Evolutionary conservation across 2,113 vertebrate genomes (phyloP), one percentile per base, ranked within the genome.

Genomic region (Salvelinus fontinalis): DNA sequence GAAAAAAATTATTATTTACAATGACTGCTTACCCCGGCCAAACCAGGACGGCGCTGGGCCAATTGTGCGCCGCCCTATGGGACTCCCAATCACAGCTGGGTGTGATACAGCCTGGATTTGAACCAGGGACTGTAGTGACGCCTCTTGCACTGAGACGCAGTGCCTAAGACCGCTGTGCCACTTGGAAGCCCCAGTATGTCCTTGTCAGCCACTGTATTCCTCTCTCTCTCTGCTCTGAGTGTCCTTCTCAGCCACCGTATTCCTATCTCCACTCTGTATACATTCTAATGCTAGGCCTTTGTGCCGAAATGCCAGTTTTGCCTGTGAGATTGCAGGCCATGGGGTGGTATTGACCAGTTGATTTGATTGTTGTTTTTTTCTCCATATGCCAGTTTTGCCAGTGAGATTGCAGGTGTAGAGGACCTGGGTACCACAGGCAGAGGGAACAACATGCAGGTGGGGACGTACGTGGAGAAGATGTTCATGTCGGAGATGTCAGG

Each of bases 401-500:
- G 96, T 87, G 98, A 99, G 91, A 87, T 99, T 72, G 97, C 98
- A 24, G 98, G 98, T 8, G 97, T 99, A 62, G 97, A 99, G 91
- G 97, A 97, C 84, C 92, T 99, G 86, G 98, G 97, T 84, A 99
- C 98, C 4, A 99, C 98, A 0, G 98, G 98, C 76, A 94, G 98
- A 92, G 98, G 98, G 79, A 98, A 99, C 8, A 94, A 95, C 69
- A 94, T 99, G 93, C 96, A 99, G 93, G 97, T 99, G 74, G 98
- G 98, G 54, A 99, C 97, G 5, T 99, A 99, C 0, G 93, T 99
- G 79, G 98, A 99, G 88, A 99, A 98, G 90, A 99, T 99, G 97
- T 99, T 99, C 85, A 97, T 97, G 96, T 99, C 98, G 0, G 98
- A 99, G 84, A 81, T 99, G 69, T 99, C 98, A 8, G 98, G 97